Percentiles rank a stretch among this genome's conserved stretches.
Conservation (phyloP, 2,113 vertebrate species). For the Micromys minutus region DNA sequence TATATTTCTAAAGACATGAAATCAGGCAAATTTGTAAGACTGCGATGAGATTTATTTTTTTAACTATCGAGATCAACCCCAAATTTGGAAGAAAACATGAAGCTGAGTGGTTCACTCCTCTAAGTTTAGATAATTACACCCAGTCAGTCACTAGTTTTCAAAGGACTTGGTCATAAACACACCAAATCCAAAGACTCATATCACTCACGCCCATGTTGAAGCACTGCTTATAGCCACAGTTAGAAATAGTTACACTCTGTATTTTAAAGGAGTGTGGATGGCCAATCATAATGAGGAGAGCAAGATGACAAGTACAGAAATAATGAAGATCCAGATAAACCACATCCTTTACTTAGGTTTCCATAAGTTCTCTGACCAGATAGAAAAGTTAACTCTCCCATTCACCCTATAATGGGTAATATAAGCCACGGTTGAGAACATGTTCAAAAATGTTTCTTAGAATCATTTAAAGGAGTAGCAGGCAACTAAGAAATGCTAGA, state of each 20-base stretch:
- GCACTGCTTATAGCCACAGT: neutral
- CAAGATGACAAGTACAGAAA: neutral
- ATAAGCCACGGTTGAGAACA: neutral
- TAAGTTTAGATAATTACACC: neutral
- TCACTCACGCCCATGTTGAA: neutral
- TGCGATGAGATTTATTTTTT: neutral
- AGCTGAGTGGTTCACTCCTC: neutral
- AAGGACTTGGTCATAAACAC: neutral
- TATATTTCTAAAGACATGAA: neutral
- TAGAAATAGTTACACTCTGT: neutral
- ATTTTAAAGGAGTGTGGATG: neutral
- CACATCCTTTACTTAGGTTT: neutral
- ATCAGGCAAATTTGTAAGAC: neutral
- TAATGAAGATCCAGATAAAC: neutral
- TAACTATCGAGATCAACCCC: neutral
- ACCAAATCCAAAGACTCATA: neutral
- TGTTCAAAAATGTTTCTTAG: neutral
- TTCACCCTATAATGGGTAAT: neutral
- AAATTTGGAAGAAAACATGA: constrained; percentile 28
- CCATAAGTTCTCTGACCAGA: neutral
- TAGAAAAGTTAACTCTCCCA: neutral
- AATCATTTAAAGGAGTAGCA: neutral
- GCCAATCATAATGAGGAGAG: neutral
- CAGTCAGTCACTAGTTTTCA: neutral
- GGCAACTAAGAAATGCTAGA: neutral